Base-by-base conservation (phyloP, 2,888 invertebrate genomes). In the Tetrapedia diversipes region DNA sequence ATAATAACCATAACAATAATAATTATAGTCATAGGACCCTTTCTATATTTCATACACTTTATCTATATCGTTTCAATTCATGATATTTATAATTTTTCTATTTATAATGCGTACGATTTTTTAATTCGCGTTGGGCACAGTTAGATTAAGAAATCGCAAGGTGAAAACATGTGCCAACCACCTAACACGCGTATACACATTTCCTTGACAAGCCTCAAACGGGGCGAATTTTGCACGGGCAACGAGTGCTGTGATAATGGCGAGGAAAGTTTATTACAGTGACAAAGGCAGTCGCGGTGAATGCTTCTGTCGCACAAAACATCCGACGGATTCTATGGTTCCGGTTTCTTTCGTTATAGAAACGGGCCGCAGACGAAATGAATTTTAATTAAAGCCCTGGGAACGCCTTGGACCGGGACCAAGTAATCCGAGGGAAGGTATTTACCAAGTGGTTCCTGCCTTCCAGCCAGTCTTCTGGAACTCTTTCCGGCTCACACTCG, bases 351-450 rank as follows among this genome's bases (percentile, higher is more conserved):
- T 22, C 45, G 49, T 16, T 37, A 29, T 24, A 29, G 37, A 16
- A 65, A 14, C 19, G 11, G 1, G 45, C 7, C 24, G 16, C 22
- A 49, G 49, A 16, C n/a, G 22, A 29, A 57, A 56, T 37, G 63
- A 76, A 72, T 72, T 72, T 72, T 67, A 76, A 76, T 66, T 70
- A 70, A 76, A 63, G n/a, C 34, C 54, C n/a, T 4, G 22, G 41
- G 32, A 37, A 49, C 32, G 34, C 39, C 43, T 47, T 47, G 54
- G 60, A 47, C 24, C 37, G 11, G 8, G 57, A 47, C 29, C 32
- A 34, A 59, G 49, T 32, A n/a, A 51, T 39, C n/a, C 22, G 2
- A n/a, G 34, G n/a, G 34, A 24, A 27, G 27, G n/a, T 41, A 54
- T 54, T 54, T 29, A 32, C 32, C 11, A 43, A 65, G n/a, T 14